Conservation (phyloP, 2,888 invertebrate species). For the Barypeithes pellucidus region DNA sequence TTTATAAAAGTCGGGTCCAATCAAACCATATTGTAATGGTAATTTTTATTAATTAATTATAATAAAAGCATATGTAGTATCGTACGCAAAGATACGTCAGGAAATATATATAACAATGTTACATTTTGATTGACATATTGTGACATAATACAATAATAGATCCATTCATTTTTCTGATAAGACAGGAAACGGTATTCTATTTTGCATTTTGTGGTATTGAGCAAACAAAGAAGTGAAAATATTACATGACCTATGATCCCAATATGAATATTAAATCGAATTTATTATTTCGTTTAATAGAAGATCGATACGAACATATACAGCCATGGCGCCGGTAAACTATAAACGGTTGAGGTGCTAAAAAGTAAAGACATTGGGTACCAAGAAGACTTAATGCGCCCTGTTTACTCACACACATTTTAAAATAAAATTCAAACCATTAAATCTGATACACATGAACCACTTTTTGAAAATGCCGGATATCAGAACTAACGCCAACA, state of each 20-base stretch:
- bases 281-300: too few relatives aligned
- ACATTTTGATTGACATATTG: conserved; percentile 18
- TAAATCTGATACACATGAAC: too few relatives aligned
- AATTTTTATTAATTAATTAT: neutral
- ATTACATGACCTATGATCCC: conserved; percentile 13
- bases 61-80: neutral
- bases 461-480: too few relatives aligned
- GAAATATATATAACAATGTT: neutral
- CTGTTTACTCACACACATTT: too few relatives aligned
- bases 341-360: too few relatives aligned
- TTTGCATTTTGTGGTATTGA: conserved; percentile 25
- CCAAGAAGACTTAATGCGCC: too few relatives aligned
- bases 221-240: conserved; percentile 25
- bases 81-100: neutral
- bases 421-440: too few relatives aligned
- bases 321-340: too few relatives aligned
- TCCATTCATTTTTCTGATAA: neutral
- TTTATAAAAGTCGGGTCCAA: neutral
- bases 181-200: conserved; percentile 10
- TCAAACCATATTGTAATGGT: neutral
- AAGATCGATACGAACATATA: neutral
- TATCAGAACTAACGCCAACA: too few relatives aligned
- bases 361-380: too few relatives aligned
- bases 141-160: neutral
- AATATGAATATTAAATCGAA: neutral